A percentile compares a stretch with the other conserved stretches of the same genome.
Evolutionary conservation across 2,888 invertebrate genomes (phyloP).

Genomic region (Limnephilus auricula): DNA sequence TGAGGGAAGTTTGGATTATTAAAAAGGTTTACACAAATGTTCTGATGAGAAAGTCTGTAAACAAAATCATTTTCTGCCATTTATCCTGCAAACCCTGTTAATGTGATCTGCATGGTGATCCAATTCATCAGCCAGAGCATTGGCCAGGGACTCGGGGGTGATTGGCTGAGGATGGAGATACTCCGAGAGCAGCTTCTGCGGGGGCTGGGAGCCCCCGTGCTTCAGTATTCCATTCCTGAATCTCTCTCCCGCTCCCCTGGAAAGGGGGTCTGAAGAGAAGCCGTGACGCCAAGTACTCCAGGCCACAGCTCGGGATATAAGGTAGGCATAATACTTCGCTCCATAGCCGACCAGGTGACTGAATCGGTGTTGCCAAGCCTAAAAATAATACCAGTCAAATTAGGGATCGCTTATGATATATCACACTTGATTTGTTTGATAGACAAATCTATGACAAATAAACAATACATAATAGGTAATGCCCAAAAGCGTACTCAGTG

Average conservation of each 20-base stretch:
- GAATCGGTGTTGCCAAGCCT: constrained; percentile 97
- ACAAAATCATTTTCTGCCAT: constrained; percentile 4
- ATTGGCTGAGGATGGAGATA: constrained; percentile 85
- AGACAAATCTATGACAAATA: no score
- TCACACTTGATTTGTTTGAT: no score
- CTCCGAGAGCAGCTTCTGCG: constrained; percentile 86
- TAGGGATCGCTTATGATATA: not conserved
- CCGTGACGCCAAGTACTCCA: constrained; percentile 94
- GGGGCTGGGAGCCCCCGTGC: constrained; percentile 93
- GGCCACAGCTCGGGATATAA: constrained; percentile 95
- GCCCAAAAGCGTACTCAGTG: no score
- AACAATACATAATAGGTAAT: no score
- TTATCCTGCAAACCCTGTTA: constrained; percentile 25
- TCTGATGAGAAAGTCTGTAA: not conserved
- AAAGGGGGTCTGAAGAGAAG: constrained; percentile 88
- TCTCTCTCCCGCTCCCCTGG: constrained; percentile 86
- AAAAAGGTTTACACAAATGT: not conserved
- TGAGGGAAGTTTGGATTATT: no score
- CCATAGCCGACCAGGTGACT: constrained; percentile 98
- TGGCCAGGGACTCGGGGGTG: constrained; percentile 86
- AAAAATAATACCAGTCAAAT: constrained; percentile 62
- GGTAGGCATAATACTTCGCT: constrained; percentile 98
- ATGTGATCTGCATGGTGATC: constrained; percentile 75
- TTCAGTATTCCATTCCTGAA: constrained; percentile 87
- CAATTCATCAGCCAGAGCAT: constrained; percentile 87